Evolutionary conservation across 1,140 invertebrate genomes (phyloP), one percentile per base, ranked within the genome.

Genomic region (Apis cerana): DNA sequence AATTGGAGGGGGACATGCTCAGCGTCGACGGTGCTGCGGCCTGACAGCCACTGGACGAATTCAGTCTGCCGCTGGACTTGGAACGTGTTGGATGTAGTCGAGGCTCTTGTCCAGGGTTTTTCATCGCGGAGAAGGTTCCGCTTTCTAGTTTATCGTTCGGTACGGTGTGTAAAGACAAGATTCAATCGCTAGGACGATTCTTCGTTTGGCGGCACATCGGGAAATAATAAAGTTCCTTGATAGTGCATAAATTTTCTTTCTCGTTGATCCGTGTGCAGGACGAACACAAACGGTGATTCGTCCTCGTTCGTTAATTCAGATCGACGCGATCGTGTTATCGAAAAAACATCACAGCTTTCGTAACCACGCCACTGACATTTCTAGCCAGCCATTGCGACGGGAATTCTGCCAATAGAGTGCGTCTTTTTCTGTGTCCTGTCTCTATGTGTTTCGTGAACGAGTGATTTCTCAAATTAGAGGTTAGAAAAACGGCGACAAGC

Each of bases 31-130:
- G 89, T 91, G 91, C 91, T 93, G 92, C 92, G 82, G 90, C 89
- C 92, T 91, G 91, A 91, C 92, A 92, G 91, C 90, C 91, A 90
- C 90, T 89, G 89, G 87, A 90, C 86, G 89, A 90, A 88, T 91
- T 92, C 91, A 92, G 92, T 93, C 91, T 91, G 90, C 91, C 92
- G 92, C 86, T 88, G 88, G 92, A 93, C 90, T 90, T 92, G 78
- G 88, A 83, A 80, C 86, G 88, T 80, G 82, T 68, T 61, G 75
- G 90, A 89, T 83, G 85, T 83, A 62, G 15, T 65, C 54, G 77
- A 62, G 21, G 8, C 15, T 59, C 69, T 58, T 8, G 81, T 64
- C 72, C 72, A 64, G 76, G 80, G 62, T 80, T 75, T 43, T 54
- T 21, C 48, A 33, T 79, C 68, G 76, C 76, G 69, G 27, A 65